Base-by-base conservation (phyloP, 2,797 vertebrate genomes). In the Lycodopsis pacificus region DNA sequence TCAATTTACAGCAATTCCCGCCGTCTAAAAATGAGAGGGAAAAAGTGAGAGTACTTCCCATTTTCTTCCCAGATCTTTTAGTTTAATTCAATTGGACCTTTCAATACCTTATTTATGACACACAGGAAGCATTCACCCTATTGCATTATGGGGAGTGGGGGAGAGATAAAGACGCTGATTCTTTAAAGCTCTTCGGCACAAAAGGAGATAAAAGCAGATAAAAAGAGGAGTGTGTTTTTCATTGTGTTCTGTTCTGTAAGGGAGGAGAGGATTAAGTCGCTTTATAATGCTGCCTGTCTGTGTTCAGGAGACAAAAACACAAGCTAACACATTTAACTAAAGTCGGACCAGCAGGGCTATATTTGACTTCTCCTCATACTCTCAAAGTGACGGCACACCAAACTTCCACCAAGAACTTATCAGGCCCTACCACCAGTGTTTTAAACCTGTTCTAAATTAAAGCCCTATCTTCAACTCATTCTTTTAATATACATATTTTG, bases 1-100 rank as follows among this genome's bases (percentile, higher is more conserved):
- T 95, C 94, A 91, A 95, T 95, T 95, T 94, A 95, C 94, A 94
- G 92, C 93, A 94, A 93, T 93, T 90, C 86, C 76, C 44, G 34
- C 78, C 36, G 80, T 91, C 86, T 54, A 88, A 86, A 92, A 88
- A 89, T 54, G 78, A 85, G 84, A 82, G 70, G 71, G 87, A 91
- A 90, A 93, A 92, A 94, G 89, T 90, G 90, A 88, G 91, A 94
- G 93, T 94, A 94, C 94, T 94, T 93, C 90, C 93, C 88, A 92
- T 89, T 90, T 87, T 94, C 91, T 94, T 93, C 83, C 73, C 89
- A 93, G 90, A 95, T 94, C 94, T 94, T 92, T 95, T 92, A 94
- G 94, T 93, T 94, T 95, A 95, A 95, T 95, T 95, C 93, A 95
- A 95, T 95, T 94, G 90, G 90, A 91, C 91, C 92, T 94, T 94